Percentiles rank a stretch among this genome's conserved stretches.
These are phyloP conservation scores for rat (Rattus norvegicus) DNA, from an alignment of 2,113 vertebrate species.

Conservation along the genomic window DNA sequence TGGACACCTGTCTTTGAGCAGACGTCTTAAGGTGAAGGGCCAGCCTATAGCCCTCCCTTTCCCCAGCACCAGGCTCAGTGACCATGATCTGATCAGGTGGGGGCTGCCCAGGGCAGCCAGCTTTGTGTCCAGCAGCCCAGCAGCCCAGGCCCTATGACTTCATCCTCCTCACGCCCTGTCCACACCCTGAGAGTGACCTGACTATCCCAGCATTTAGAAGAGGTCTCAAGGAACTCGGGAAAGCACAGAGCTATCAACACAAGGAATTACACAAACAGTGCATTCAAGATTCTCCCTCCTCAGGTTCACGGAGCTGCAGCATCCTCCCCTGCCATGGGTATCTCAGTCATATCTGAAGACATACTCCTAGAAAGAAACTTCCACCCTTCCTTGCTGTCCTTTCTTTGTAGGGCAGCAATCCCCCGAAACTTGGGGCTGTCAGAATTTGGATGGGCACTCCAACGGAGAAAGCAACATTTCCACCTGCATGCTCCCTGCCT, in stretches of 20 bases:
- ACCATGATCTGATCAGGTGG: accelerated
- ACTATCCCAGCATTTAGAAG: neutral
- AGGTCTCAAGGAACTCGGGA: neutral
- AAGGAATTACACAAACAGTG: accelerated
- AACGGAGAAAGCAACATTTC: accelerated
- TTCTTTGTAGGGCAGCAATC: accelerated
- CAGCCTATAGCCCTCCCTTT: neutral
- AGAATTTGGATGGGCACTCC: neutral
- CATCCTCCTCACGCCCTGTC: neutral
- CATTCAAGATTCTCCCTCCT: accelerated
- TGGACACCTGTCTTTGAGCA: accelerated
- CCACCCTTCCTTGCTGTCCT: too few relatives aligned
- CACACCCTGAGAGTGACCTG: neutral
- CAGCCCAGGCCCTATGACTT: neutral
- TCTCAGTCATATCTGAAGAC: accelerated
- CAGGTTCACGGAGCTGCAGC: accelerated
- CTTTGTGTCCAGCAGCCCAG: neutral
- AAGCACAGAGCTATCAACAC: accelerated
- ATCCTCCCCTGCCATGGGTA: accelerated
- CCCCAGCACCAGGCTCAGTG: neutral
- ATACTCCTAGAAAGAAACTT: too few relatives aligned
- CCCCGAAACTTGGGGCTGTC: neutral
- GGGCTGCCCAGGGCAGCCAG: accelerated
- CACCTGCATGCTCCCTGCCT: accelerated
- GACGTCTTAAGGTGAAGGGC: neutral